phyloP scores from a whole-genome alignment of 2,113 vertebrate genomes.

The Thamnaconus septentrionalis region DNA sequence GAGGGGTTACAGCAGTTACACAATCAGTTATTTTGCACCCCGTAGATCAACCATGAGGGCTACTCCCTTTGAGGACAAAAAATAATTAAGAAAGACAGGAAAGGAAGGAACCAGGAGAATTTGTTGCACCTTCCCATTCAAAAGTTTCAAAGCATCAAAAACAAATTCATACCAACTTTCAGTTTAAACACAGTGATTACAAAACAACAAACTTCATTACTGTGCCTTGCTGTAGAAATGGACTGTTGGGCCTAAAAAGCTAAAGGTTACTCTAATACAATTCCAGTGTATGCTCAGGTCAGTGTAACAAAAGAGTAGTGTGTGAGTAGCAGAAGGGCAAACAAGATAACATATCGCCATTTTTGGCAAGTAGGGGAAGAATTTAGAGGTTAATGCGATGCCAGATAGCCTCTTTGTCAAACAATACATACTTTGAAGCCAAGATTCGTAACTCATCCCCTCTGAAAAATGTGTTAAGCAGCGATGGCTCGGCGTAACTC shows the following conservation, averaged over 20 bases:
- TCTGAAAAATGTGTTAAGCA: conserved; percentile 21
- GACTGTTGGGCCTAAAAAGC: too few species aligned
- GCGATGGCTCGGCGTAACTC: conserved; percentile 13
- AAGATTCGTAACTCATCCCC: conserved; percentile 9
- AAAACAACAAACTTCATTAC: too few species aligned
- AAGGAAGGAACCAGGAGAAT: too few species aligned
- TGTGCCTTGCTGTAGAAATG: too few species aligned
- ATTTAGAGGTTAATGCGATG: background rate
- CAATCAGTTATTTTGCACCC: background rate
- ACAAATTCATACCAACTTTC: too few species aligned
- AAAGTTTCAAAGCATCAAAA: too few species aligned
- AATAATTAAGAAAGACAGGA: too few species aligned
- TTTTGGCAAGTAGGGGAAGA: background rate
- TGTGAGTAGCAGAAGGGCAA: background rate
- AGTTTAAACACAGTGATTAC: too few species aligned
- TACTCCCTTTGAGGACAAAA: too few species aligned
- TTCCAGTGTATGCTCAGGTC: background rate
- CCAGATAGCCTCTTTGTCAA: background rate
- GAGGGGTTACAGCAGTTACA: background rate
- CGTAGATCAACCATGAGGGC: too few species aligned
- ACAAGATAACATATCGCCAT: conserved; percentile 2
- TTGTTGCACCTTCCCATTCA: too few species aligned
- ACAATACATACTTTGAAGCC: background rate
- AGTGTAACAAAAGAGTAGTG: conserved; percentile 3
- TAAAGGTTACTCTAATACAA: too few species aligned